These are phyloP conservation scores for Bolinopsis microptera DNA, from an alignment of 37 sponge, comb jelly and placozoan species.

Conservation along the genomic window DNA sequence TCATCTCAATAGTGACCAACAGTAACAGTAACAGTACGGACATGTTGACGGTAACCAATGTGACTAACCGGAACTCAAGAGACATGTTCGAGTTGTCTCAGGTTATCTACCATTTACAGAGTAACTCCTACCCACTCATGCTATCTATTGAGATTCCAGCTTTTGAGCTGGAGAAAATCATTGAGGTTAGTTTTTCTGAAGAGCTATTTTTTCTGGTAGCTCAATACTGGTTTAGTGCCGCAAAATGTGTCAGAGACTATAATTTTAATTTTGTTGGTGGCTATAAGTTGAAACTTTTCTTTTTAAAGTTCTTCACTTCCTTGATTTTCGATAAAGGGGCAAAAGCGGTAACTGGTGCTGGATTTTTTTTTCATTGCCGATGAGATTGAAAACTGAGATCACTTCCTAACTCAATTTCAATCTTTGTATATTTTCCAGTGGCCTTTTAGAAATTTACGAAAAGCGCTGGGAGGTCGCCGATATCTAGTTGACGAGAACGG, in stretches of 20 bases:
- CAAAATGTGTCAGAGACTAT: no score
- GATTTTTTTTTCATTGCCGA: no score
- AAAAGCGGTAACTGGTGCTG: no score
- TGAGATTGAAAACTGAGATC: no score
- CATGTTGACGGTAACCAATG: constrained; percentile 27
- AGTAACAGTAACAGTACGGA: background rate
- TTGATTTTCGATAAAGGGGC: no score
- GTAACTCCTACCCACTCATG: constrained; percentile 42
- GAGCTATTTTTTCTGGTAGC: background rate
- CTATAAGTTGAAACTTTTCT: no score
- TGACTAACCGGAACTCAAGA: background rate
- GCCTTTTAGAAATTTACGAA: background rate
- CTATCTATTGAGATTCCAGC: background rate
- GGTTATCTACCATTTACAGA: constrained; percentile 16
- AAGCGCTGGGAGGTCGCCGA: background rate
- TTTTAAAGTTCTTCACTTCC: no score
- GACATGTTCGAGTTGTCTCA: constrained; percentile 35
- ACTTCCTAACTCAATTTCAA: no score
- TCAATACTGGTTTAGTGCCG: background rate
- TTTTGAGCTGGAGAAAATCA: background rate
- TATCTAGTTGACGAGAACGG: constrained; percentile 30
- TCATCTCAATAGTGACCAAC: constrained; percentile 26
- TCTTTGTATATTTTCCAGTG: background rate
- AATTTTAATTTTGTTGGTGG: no score
- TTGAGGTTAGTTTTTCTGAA: background rate